Evolutionary conservation across 2,797 vertebrate genomes (phyloP), one percentile per base, ranked within the genome.

Genomic region (Cossypha dichroa): DNA sequence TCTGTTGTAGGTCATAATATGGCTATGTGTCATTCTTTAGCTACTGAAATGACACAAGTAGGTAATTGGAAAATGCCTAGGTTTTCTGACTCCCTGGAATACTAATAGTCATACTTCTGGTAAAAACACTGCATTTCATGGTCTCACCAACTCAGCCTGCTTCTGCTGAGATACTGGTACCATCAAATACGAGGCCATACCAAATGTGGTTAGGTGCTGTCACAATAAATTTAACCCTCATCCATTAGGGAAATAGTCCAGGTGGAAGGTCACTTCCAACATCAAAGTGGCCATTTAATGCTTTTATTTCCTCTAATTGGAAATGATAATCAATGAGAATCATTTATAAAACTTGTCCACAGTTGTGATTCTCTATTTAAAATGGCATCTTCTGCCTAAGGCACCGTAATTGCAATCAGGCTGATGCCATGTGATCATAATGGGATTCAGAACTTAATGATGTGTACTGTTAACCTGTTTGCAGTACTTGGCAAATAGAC

Each of bases 151-250:
- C 48, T 78, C 73, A 69, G 80, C 69, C 86, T 76, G 62, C 78
- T 73, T 85, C 81, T 93, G 93, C n/a, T 95, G 83, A 92, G 80
- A 84, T 92, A 73, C 62, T 19, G 21, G 86, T n/a, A 8, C 88
- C 85, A 51, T 93, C 87, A 94, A 96, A 97, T 96, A 82, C 87
- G 52, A 93, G 96, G 93, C 93, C 94, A 79, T 92, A 96, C 95
- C 96, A 86, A 97, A 98, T 96, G 95, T 97, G 98, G 98, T 98
- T 98, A 98, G 97, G 93, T 93, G 93, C 98, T 98, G 98, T 98
- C 98, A 98, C 97, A 98, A 97, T 97, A 96, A 97, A 98, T 99
- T 98, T 98, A 98, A 98, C 97, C 96, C 94, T 98, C 97, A 97
- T 98, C 97, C 90, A 96, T 98, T 98, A 98, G 96, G 97, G 93